Conservation (phyloP, 2,113 vertebrate genomes). For the Epinephelus cyanopodus region DNA sequence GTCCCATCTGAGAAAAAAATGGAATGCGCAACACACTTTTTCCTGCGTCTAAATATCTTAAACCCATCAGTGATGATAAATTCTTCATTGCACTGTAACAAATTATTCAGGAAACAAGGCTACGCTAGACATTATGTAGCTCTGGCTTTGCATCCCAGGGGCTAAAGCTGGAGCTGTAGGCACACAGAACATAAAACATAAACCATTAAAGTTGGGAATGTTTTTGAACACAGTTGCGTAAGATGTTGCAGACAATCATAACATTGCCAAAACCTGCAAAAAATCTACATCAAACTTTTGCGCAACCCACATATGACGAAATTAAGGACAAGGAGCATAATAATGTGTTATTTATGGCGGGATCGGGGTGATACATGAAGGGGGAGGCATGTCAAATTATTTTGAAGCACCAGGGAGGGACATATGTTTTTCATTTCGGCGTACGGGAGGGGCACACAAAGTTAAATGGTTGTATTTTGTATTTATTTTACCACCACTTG, state of each 20-base stretch:
- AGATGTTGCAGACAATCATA: neutral
- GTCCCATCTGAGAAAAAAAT: neutral
- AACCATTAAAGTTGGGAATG: neutral
- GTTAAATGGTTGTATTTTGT: no score
- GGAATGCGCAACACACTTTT: neutral
- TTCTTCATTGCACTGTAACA: slow-evolving; percentile 38
- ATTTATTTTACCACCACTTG: no score
- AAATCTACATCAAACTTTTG: neutral
- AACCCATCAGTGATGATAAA: slow-evolving; percentile 19
- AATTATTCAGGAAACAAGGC: slow-evolving; percentile 41
- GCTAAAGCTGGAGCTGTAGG: neutral
- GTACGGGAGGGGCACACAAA: no score
- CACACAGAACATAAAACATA: slow-evolving; percentile 12
- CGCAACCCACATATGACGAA: neutral
- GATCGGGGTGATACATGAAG: no score
- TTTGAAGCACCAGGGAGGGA: no score
- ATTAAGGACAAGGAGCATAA: neutral
- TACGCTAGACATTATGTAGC: neutral
- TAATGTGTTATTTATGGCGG: no score
- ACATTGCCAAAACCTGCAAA: neutral
- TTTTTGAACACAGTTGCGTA: neutral
- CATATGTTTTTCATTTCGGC: no score
- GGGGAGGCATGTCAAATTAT: no score
- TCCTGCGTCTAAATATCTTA: neutral
- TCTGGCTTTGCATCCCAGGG: slow-evolving; percentile 1